Evolutionary conservation across 2,797 vertebrate species (phyloP), one percentile per base, ranked within the genome.

Genomic region (Naso thynnoides): DNA sequence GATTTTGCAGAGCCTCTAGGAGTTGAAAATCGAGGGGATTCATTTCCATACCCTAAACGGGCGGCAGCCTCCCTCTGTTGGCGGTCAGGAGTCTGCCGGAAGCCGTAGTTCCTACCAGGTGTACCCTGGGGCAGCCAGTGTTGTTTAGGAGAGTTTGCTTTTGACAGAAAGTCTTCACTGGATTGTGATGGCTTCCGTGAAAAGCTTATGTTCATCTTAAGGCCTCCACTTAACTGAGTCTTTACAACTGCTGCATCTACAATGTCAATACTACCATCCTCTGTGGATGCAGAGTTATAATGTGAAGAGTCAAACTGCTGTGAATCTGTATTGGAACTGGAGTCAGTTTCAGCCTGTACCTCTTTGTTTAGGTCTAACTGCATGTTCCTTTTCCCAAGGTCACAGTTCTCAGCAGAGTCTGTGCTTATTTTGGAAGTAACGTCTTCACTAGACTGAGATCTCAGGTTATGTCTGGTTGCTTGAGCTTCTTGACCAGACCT

Each of bases 11-110:
- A 78, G 13, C 84, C 74, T 70, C 89, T 79, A 0, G 95, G 92
- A n/a, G 93, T 86, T 0, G 93, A 92, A 59, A 92, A 87, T 19
- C 61, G 82, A 18, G 89, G 71, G 0, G 58, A 57, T 1, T 84
- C 75, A 0, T 81, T 92, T 10, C 84, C 82, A 2, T 92, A 92
- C 2, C 93, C 94, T 48, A 95, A 90, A 21, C 95, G 95, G 0
- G 95, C 94, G 0, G 94, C 95, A 0, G 95, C 95, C 71, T 95
- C 94, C 55, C 93, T 86, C 76, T 96, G 96, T 27, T 92, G 94
- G 31, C 96, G 93, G 81, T 97, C 96, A 0, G 95, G 93, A 0
- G 95, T 96, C 73, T 92, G 93, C 21, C 94, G 89, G 39, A 96
- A 92, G 39, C 94, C 91, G 1, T 96, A 96, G 53, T 88, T 90